Conservation (phyloP, 2,888 invertebrate genomes). For the Myathropa florea region DNA sequence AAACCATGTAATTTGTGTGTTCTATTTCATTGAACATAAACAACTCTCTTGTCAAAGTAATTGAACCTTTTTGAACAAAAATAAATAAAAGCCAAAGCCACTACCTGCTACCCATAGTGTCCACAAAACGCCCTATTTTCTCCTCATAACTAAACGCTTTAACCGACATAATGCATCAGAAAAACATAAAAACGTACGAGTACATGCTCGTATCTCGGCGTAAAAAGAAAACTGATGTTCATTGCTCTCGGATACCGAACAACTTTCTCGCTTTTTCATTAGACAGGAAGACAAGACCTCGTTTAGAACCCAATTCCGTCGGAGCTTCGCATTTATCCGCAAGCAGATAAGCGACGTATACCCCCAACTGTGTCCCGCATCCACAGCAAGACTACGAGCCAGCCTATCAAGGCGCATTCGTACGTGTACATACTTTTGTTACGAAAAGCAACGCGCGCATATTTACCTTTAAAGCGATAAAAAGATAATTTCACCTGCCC, state of each 20-base stretch:
- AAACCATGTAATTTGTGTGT: too few relatives aligned
- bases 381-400: slow-evolving; percentile 7
- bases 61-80: neutral
- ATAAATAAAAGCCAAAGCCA: neutral
- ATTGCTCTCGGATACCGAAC: slow-evolving; percentile 28
- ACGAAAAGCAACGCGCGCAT: slow-evolving; percentile 14
- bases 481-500: slow-evolving; percentile 67
- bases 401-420: neutral
- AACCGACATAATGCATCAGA: slow-evolving; percentile 23
- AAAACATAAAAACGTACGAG: neutral
- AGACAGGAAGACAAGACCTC: slow-evolving; percentile 59
- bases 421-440: slow-evolving; percentile 53
- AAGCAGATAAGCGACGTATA: slow-evolving; percentile 32
- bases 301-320: slow-evolving; percentile 42
- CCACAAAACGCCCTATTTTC: neutral
- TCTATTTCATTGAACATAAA: too few relatives aligned
- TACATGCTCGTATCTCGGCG: neutral
- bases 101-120: slow-evolving; percentile 2
- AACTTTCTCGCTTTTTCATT: slow-evolving; percentile 63
- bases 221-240: slow-evolving; percentile 37
- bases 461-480: slow-evolving; percentile 59
- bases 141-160: slow-evolving; percentile 21
- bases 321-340: slow-evolving; percentile 35
- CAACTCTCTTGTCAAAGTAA: too few relatives aligned
- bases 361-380: slow-evolving; percentile 52